Base-by-base conservation (phyloP, 2,888 invertebrate genomes). In the Gari tellinella region DNA sequence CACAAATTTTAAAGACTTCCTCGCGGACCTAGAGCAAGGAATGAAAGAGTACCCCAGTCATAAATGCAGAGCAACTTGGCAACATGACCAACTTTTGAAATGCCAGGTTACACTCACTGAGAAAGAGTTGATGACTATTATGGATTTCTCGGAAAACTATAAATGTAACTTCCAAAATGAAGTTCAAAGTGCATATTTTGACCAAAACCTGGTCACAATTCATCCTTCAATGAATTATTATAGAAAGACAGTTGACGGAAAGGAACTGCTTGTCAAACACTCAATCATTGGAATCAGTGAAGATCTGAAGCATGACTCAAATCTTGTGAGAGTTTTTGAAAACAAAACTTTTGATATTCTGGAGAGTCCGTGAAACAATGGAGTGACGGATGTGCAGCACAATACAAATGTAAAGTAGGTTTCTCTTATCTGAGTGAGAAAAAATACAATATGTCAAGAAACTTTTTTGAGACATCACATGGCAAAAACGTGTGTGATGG, bases 91-190 rank as follows among this genome's bases (percentile, higher is more conserved):
- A 25, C 19, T 65, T 21, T 23, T 19, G 15, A 65, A 46, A 12
- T 60, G 64, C 56, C 41, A 48, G 31, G 52, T 56, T 15, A 52
- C 26, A 2, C 17, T 74, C 1, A 55, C 41, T 14, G 45, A 41
- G 19, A 55, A 41, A 17, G 26, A 41, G n/a, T 56, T 57, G 14
- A 46, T 31, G 1, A n/a, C 65, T 15, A 25, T 69, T 1, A 74
- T 74, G 67, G 74, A 74, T 23, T 68, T 69, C 46, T 53, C 51
- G 25, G 51, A 69, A 46, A 69, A 70, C 19, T 67, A 62, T 40
- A 26, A 49, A 2, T 72, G 72, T 49, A n/a, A 40, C 15, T 72
- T 60, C 23, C 64, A 63, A 46, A 49, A 41, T 55, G 61, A 68
- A 37, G 56, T 55, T 3, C 68, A 68, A 40, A 49, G 51, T 17